Base-by-base conservation (phyloP, 2,888 invertebrate species). In the Synanthedon vespiformis region DNA sequence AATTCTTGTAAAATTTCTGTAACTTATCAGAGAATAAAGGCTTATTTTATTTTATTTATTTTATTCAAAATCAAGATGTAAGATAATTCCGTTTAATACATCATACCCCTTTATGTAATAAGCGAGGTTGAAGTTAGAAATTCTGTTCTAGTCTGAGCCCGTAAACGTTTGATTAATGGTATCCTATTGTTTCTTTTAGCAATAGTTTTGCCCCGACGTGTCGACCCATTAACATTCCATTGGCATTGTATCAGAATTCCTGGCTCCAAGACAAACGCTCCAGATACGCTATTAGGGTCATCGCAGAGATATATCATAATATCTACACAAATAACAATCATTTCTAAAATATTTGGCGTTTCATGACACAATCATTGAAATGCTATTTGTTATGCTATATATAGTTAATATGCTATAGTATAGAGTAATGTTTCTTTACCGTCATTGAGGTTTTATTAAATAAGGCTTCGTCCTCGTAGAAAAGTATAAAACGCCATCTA, bases 221-320 rank as follows among this genome's bases (percentile, higher is more conserved):
- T 63, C 59, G 55, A 51, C 54, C 61, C 60, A 68, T 70, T 72
- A 70, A 65, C 61, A 69, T 70, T 71, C 68, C 61, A 55, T 54
- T 56, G 60, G 58, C 56, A 65, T 66, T 66, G 61, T 65, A 57
- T 57, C 54, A 53, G 57, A 59, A 68, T 68, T 63, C 62, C 64
- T 58, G 61, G 60, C 53, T 60, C 59, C 58, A 64, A 64, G 68
- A 63, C 27, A 51, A 61, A 63, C 54, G 67, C 60, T 62, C 67
- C 56, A 67, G 61, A 67, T 70, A 61, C 53, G 57, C 58, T 61
- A 61, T 64, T 58, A 56, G 60, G 65, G 68, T 63, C 67, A 62
- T 57, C 60, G 56, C 56, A 61, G 63, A 62, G 5, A 34, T 44
- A 18, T 18, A 48, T 18, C 22, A 48, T 48, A 44, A 44, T 13